Base-by-base conservation (phyloP, 2,113 vertebrate genomes). In the Connochaetes taurinus region DNA sequence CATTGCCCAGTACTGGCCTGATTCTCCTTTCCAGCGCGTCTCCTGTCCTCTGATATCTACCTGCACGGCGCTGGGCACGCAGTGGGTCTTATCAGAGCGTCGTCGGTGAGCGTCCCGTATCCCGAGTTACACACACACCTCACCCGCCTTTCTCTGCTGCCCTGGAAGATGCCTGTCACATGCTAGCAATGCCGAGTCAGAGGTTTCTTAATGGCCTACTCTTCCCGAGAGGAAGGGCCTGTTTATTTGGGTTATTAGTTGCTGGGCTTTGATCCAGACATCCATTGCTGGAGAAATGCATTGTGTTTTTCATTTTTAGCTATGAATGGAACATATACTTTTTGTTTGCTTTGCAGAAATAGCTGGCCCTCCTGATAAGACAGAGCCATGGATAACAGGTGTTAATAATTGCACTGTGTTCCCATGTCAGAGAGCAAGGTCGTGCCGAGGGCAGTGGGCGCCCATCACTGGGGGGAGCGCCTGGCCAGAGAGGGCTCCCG, bases 241-340 rank as follows among this genome's bases (percentile, higher is more conserved):
- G 55, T 17, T 96, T 91, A 95, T 25, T 6, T 82, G 80, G 33
- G 43, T 60, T 91, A 55, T 94, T 94, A 92, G 87, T 95, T 90
- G 78, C 85, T 95, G 80, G 96, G 78, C 93, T 98, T 83, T 67
- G 64, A 94, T 86, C 64, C 93, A 97, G 90, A 97, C 98, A 96
- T 10, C 5, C 55, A 86, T 31, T 82, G 86, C 0, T 0, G 55
- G 25, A 92, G 55, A 97, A 98, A n/a, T 36, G 45, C 9, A 55
- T 0, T 40, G 19, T n/a, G 91, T 92, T 95, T 95, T 74, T 36
- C 12, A 95, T 88, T 97, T 85, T 47, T 86, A 67, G 21, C 31
- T 82, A 78, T 95, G 45, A 95, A 94, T 96, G 53, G 60, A 57
- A 29, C 31, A 33, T 2, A 94, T 31, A 81, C 0, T 91, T 92